Evolutionary conservation across 2,797 vertebrate genomes (phyloP), one percentile per base, ranked within the genome.

Genomic region (Falco concolor): DNA sequence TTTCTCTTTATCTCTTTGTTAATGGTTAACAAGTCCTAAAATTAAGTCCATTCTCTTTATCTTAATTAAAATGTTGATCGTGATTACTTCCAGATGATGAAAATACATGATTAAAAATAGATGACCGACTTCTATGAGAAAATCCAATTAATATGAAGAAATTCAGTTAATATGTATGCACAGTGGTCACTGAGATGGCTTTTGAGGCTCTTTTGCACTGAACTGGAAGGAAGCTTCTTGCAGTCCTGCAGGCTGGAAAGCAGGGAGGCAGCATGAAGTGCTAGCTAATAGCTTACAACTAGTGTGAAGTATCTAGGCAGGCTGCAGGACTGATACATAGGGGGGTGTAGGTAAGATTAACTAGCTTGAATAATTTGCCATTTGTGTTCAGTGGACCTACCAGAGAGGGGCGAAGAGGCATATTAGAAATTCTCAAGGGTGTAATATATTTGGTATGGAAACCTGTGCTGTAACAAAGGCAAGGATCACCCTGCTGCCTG

Each of bases 61-160:
- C 83, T 92, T 89, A 92, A 94, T 94, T 84, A 80, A 82, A 89
- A 61, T n/a, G 72, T 59, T 89, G 82, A 85, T 84, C 87, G 57
- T 89, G 90, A 89, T 95, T 93, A 54, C 84, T 85, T 93, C 67
- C 84, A 74, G 87, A 65, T 77, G 72, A 95, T 91, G 78, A 50
- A 89, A 89, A 87, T 27, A 53, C 24, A 49, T 5, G 56, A 72
- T 90, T 78, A 56, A 72, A 72, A 93, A 84, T 24, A 67, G 36
- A 17, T 38, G 81, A 47, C 65, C 65, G 63, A 50, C 50, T 91
- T 18, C 47, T 32, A 20, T 49, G 79, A 76, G 72, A 56, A 79
- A 92, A 76, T 53, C 38, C 75, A 52, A 10, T 61, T 54, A 76
- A 23, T 7, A 38, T 28, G 50, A 42, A 84, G 49, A 32, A 72